Evolutionary conservation across 2,797 vertebrate genomes (phyloP).

Genomic region (Sebastes hubbsi): DNA sequence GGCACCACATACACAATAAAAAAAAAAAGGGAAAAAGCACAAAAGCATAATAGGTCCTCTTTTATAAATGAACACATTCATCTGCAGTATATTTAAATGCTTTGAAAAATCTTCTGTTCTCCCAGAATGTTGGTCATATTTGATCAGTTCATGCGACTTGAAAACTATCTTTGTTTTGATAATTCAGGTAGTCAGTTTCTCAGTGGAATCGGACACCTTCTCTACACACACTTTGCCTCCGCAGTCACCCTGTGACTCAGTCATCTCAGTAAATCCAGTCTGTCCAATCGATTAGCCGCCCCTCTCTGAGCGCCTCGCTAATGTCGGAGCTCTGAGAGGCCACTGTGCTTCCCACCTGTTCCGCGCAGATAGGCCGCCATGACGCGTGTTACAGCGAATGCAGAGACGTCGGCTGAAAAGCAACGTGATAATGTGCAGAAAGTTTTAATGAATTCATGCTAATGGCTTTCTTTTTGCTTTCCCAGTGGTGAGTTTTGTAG

Average conservation of each 20-base stretch:
- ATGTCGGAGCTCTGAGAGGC: constrained; percentile 49
- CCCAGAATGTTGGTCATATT: background rate
- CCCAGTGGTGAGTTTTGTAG: constrained; percentile 3
- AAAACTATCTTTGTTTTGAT: background rate
- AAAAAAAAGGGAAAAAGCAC: too few relatives aligned
- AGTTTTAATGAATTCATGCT: constrained; percentile 56
- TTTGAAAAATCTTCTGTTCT: background rate
- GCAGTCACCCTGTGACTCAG: constrained; percentile 48
- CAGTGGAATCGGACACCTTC: constrained; percentile 18
- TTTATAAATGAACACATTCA: background rate
- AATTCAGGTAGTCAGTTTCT: constrained; percentile 10
- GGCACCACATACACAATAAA: too few relatives aligned
- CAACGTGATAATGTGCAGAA: constrained; percentile 45
- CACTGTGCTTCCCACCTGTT: constrained; percentile 70
- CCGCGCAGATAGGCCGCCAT: constrained; percentile 41
- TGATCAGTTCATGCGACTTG: background rate
- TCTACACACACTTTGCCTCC: constrained; percentile 13
- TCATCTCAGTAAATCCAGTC: constrained; percentile 64
- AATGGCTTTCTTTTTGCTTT: constrained; percentile 24
- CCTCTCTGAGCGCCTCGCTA: constrained; percentile 42
- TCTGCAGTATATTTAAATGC: background rate
- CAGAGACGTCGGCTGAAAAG: constrained; percentile 25
- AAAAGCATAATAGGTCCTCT: too few relatives aligned
- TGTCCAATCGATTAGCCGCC: constrained; percentile 71
- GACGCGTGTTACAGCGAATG: constrained; percentile 21